Conservation (phyloP, 2,797 vertebrate genomes). For the Sparus aurata region DNA sequence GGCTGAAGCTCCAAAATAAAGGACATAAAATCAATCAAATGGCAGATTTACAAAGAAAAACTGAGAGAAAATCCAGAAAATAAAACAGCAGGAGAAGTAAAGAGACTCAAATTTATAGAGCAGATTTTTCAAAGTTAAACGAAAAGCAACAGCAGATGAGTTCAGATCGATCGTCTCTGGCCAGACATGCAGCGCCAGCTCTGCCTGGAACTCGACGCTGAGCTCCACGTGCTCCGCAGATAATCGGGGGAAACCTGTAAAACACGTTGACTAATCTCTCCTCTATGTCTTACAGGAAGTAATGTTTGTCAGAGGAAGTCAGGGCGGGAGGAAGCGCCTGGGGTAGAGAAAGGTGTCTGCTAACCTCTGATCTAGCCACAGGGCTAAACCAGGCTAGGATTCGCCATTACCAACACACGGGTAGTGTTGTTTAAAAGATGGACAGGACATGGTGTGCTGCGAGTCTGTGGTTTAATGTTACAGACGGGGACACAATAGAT, state of each 20-base stretch:
- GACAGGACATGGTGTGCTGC: conserved; percentile 26
- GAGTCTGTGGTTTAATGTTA: background rate
- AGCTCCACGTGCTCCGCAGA: conserved; percentile 51
- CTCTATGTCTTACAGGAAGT: conserved; percentile 80
- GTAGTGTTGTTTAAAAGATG: conserved; percentile 10
- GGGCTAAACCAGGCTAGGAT: background rate
- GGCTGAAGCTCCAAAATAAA: background rate
- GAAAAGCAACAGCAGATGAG: conserved; percentile 24
- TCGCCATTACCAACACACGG: background rate
- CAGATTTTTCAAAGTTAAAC: background rate
- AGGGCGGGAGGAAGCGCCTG: conserved; percentile 66
- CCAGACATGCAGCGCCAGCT: conserved; percentile 1
- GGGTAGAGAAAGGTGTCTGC: conserved; percentile 72
- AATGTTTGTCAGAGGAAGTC: conserved; percentile 79
- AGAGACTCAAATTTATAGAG: background rate
- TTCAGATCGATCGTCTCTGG: background rate
- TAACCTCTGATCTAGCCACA: conserved; percentile 70
- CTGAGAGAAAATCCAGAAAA: background rate
- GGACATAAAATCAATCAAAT: background rate
- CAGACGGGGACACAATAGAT: background rate
- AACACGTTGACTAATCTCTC: conserved; percentile 78
- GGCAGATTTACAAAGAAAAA: conserved; percentile 9
- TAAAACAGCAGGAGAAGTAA: conserved; percentile 2
- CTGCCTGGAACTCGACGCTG: background rate
- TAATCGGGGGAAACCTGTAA: conserved; percentile 74